phyloP scores from a whole-genome alignment of 2,888 invertebrate species.

The Agrotis exclamationis region DNA sequence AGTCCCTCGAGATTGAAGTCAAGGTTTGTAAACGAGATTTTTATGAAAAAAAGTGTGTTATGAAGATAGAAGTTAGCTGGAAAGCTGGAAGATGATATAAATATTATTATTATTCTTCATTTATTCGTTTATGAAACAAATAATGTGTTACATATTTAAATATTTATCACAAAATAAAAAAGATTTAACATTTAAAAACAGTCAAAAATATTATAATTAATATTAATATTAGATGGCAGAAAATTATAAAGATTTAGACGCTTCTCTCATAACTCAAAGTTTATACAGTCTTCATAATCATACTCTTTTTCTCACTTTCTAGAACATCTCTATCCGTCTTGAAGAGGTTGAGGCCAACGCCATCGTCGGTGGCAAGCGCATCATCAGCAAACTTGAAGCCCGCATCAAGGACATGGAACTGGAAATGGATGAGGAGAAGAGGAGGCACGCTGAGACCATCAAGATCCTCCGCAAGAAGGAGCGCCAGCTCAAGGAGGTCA shows the following conservation, averaged over 20 bases:
- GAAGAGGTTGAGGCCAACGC: conserved; percentile 99
- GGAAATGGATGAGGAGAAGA: conserved; percentile 98
- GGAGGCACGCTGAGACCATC: conserved; percentile 99
- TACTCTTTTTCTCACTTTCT: conserved; percentile 38
- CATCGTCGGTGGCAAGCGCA: conserved; percentile 98
- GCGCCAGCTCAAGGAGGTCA: conserved; percentile 98
- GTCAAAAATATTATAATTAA: no score
- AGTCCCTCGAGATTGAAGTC: conserved; percentile 99
- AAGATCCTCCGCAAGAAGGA: conserved; percentile 99
- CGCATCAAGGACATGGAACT: conserved; percentile 98
- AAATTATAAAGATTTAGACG: no score
- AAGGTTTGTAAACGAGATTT: conserved; percentile 82
- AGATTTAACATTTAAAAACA: no score
- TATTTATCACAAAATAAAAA: no score
- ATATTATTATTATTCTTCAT: no score
- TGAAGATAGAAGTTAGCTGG: no score
- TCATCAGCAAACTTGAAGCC: conserved; percentile 99
- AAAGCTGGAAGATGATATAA: no score
- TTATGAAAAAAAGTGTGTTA: no score
- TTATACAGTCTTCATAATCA: background rate
- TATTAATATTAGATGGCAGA: background rate
- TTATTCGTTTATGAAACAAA: no score
- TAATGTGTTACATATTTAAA: no score
- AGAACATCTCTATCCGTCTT: conserved; percentile 97
- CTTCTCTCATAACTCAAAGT: no score